Evolutionary conservation across 2,113 vertebrate genomes (phyloP).

Genomic region (Nestor notabilis): DNA sequence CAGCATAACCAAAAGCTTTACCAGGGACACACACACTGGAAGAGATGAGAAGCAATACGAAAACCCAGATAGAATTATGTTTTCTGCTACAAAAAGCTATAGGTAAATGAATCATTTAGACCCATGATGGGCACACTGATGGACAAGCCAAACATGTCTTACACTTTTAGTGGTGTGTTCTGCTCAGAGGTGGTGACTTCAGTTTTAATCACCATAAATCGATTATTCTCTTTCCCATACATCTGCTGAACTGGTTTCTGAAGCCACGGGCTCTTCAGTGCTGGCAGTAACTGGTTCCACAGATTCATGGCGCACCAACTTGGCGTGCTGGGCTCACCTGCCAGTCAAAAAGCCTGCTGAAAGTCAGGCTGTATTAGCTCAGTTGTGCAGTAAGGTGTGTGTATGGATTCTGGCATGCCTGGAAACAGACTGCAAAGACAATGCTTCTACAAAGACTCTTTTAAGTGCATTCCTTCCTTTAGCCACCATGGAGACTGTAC

Average conservation of each 20-base stretch:
- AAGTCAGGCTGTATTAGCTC: neutral
- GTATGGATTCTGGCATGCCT: neutral
- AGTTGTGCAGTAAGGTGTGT: neutral
- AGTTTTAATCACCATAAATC: neutral
- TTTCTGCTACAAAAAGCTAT: neutral
- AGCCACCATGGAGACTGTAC: fast-evolving
- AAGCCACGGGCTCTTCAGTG: neutral
- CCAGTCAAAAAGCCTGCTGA: neutral
- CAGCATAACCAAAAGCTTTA: neutral
- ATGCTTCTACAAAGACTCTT: neutral
- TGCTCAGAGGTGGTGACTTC: neutral
- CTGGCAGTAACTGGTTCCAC: neutral
- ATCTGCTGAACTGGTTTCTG: neutral
- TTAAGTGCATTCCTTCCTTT: neutral
- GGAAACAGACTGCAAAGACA: neutral
- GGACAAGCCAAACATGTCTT: neutral
- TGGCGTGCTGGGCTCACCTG: neutral
- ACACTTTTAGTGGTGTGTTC: neutral
- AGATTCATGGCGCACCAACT: fast-evolving
- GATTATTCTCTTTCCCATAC: neutral
- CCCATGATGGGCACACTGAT: neutral
- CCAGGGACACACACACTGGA: neutral
- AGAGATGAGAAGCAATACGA: neutral
- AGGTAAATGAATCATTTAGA: neutral
- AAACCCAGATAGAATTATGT: neutral